Conservation (phyloP, 2,113 vertebrate species). For the Taxidea taxus region DNA sequence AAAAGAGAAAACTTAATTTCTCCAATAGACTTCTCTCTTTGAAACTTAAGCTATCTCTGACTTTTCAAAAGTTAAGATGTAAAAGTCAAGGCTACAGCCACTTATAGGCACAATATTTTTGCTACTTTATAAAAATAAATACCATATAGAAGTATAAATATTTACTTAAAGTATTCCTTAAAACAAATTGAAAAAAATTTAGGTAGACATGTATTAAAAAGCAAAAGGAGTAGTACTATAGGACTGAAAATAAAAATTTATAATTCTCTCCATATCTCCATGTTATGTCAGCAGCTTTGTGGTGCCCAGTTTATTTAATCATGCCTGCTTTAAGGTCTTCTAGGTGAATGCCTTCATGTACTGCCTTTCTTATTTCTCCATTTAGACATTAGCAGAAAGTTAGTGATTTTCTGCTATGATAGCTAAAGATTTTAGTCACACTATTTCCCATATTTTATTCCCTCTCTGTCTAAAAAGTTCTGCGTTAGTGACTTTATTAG, state of each 20-base stretch:
- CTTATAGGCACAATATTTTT: background rate
- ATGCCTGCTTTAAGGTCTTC: background rate
- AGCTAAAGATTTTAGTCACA: background rate
- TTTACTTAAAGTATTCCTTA: background rate
- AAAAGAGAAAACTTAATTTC: slow-evolving; percentile 14
- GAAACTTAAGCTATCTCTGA: background rate
- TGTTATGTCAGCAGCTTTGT: background rate
- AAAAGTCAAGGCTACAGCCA: background rate
- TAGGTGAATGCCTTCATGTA: background rate
- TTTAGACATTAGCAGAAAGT: background rate
- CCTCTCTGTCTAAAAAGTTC: background rate
- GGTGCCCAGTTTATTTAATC: background rate
- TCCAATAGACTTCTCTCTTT: background rate
- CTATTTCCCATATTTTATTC: background rate
- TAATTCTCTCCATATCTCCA: background rate
- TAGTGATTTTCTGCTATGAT: background rate
- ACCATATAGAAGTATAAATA: background rate
- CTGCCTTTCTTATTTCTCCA: background rate
- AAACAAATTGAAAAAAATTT: background rate
- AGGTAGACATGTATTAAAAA: background rate
- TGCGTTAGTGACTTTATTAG: background rate
- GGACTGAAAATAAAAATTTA: background rate
- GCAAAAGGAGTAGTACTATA: background rate
- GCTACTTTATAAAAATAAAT: background rate
- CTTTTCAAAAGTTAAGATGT: slow-evolving; percentile 26